Percentiles rank a stretch among this genome's conserved stretches.
These are phyloP conservation scores for Colletes gigas DNA, from an alignment of 1,140 invertebrate genomes.

Conservation along the genomic window DNA sequence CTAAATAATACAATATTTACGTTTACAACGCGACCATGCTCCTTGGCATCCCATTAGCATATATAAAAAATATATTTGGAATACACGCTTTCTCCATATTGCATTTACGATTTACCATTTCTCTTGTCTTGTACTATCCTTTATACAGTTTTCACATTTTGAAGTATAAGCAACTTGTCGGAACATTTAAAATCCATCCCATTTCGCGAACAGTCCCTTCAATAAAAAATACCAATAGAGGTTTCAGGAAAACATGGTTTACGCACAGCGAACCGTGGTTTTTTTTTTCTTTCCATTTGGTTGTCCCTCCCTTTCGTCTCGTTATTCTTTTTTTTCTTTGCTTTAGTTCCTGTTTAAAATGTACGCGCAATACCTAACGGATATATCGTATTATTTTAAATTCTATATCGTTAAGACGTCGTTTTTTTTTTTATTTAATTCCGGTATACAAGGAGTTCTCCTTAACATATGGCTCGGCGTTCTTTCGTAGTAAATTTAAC, in stretches of 20 bases:
- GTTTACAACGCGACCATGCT: conserved; percentile 67
- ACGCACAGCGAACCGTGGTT: conserved; percentile 53
- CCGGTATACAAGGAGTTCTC: conserved; percentile 15
- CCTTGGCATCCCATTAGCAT: conserved; percentile 75
- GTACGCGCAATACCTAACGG: not conserved
- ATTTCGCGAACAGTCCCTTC: conserved; percentile 54
- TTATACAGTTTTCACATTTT: conserved; percentile 65
- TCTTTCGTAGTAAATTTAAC: not conserved
- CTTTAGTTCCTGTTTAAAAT: conserved; percentile 11
- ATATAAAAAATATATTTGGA: conserved; percentile 80
- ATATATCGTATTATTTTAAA: conserved; percentile 8
- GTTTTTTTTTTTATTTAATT: not conserved
- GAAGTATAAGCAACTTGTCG: conserved; percentile 49
- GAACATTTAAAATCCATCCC: conserved; percentile 52
- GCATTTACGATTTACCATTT: conserved; percentile 74
- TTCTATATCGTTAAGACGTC: conserved; percentile 8
- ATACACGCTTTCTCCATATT: conserved; percentile 76
- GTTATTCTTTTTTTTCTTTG: not conserved
- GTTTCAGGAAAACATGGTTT: conserved; percentile 66
- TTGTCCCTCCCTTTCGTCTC: conserved; percentile 12
- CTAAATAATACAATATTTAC: conserved; percentile 68
- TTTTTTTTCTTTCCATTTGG: conserved; percentile 50
- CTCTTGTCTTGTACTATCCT: conserved; percentile 74
- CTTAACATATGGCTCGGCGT: conserved; percentile 35
- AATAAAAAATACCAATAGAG: conserved; percentile 71